These are phyloP conservation scores for Camelus dromedarius DNA, from an alignment of 2,113 vertebrate genomes.

Conservation along the genomic window DNA sequence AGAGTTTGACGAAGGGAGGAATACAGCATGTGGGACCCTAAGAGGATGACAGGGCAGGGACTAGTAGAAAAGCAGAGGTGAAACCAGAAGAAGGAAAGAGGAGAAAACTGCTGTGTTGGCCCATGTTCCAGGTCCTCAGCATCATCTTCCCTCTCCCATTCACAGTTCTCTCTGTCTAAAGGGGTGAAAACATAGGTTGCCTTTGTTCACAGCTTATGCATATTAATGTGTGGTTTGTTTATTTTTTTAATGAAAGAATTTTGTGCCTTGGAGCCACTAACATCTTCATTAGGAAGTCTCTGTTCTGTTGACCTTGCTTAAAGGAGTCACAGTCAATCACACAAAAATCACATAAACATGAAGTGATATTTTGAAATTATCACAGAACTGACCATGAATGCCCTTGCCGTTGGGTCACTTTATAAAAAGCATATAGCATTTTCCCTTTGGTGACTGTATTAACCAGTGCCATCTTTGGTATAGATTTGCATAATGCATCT, in stretches of 20 bases:
- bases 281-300: conserved; percentile 5
- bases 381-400: background rate
- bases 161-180: background rate
- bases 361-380: conserved; percentile 22
- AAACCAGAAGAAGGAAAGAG: background rate
- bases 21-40: background rate
- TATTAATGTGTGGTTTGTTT: background rate
- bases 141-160: background rate
- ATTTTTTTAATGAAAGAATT: conserved; percentile 36
- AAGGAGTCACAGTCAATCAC: background rate
- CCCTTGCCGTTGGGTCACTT: background rate
- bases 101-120: background rate
- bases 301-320: background rate
- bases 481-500: background rate
- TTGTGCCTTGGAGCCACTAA: conserved; percentile 5
- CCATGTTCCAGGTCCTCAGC: background rate
- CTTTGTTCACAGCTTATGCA: conserved; percentile 29
- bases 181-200: background rate
- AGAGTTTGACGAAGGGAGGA: background rate
- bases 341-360: background rate
- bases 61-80: background rate
- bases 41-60: background rate
- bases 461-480: background rate
- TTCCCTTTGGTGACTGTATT: background rate
- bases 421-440: background rate